Conservation (phyloP, 2,888 invertebrate genomes). For the Athrips mouffetella region DNA sequence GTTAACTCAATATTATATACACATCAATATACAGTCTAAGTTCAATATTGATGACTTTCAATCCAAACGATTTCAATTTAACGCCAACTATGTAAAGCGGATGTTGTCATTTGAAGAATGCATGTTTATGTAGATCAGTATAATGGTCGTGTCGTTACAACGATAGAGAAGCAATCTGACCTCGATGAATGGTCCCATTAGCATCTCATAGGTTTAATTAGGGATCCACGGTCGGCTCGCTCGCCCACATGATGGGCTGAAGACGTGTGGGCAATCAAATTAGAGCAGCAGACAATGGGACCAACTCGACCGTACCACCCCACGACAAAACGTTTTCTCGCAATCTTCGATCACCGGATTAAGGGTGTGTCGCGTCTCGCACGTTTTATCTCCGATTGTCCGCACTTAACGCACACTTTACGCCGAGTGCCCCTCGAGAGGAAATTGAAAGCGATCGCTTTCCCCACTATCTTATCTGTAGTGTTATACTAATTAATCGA, state of each 20-base stretch:
- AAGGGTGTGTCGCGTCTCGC: slow-evolving; percentile 74
- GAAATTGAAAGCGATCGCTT: slow-evolving; percentile 78
- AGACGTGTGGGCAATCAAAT: slow-evolving; percentile 70
- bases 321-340: slow-evolving; percentile 77
- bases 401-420: slow-evolving; percentile 77
- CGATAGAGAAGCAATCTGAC: slow-evolving; percentile 46
- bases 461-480: slow-evolving; percentile 74
- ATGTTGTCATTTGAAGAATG: slow-evolving; percentile 35
- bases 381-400: slow-evolving; percentile 78
- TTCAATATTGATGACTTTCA: slow-evolving; percentile 51
- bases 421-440: slow-evolving; percentile 76
- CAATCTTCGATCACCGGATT: slow-evolving; percentile 79
- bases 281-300: slow-evolving; percentile 70
- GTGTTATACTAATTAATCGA: slow-evolving; percentile 78
- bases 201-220: slow-evolving; percentile 71
- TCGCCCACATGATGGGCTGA: slow-evolving; percentile 54
- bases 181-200: slow-evolving; percentile 63
- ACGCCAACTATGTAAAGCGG: slow-evolving; percentile 24
- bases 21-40: slow-evolving; percentile 28
- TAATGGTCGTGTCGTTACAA: slow-evolving; percentile 41
- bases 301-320: slow-evolving; percentile 66
- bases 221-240: slow-evolving; percentile 52
- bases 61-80: slow-evolving; percentile 46
- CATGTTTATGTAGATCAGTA: slow-evolving; percentile 43
- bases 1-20: slow-evolving; percentile 60